Conservation (phyloP, 1,140 invertebrate species). For the Caligus rogercresseyi region DNA sequence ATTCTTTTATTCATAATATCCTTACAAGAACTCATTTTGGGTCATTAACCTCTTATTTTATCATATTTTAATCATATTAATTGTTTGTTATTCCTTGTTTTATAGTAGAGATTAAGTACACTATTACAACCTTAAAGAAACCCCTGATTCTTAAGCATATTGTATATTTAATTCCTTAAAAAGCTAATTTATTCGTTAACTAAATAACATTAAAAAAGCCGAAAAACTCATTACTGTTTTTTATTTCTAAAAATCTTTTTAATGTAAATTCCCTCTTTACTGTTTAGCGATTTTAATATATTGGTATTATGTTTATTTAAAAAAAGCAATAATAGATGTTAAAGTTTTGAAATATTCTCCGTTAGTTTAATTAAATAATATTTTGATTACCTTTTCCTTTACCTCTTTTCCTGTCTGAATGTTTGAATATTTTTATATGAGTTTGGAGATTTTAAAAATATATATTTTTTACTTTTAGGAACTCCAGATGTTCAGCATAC, state of each 20-base stretch:
- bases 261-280: no score
- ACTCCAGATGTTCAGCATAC: conserved; percentile 11
- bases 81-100: not conserved
- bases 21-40: not conserved
- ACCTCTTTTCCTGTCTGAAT: not conserved
- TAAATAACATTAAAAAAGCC: no score
- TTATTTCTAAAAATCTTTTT: no score
- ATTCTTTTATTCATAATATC: not conserved
- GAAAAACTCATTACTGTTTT: no score
- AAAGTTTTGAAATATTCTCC: not conserved
- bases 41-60: not conserved
- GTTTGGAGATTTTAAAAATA: not conserved
- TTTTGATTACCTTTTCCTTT: not conserved
- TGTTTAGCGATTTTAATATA: not conserved
- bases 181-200: no score
- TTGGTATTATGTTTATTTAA: not conserved
- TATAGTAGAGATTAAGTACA: not conserved
- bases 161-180: no score
- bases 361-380: not conserved
- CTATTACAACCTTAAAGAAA: no score
- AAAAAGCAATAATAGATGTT: no score
- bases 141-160: no score
- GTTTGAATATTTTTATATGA: not conserved
- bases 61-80: not conserved
- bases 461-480: not conserved